These are phyloP conservation scores for Ornithoptera priamus DNA, from an alignment of 2,888 invertebrate species.

Conservation along the genomic window DNA sequence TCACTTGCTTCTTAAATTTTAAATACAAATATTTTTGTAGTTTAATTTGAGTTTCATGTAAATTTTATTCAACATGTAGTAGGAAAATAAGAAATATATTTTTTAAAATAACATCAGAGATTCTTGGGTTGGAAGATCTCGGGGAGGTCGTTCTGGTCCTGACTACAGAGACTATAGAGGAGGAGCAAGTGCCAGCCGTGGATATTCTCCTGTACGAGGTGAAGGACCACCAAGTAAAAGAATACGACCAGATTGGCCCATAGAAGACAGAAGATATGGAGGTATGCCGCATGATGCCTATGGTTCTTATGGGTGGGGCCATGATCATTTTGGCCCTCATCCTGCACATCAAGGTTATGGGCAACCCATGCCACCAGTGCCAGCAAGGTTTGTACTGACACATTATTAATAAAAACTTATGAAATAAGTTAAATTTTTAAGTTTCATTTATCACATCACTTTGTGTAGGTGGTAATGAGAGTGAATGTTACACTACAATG, in stretches of 20 bases:
- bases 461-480: background rate
- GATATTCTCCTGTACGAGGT: constrained; percentile 88
- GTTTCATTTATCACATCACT: no score
- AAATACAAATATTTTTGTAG: background rate
- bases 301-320: constrained; percentile 78
- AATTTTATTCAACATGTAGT: background rate
- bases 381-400: constrained; percentile 59
- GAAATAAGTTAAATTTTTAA: no score
- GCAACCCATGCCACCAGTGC: constrained; percentile 77
- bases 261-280: constrained; percentile 74
- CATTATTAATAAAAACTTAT: background rate
- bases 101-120: constrained; percentile 22
- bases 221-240: constrained; percentile 89
- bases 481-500: no score
- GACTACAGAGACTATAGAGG: constrained; percentile 89
- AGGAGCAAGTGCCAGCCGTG: constrained; percentile 83
- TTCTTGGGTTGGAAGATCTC: constrained; percentile 51
- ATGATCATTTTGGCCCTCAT: constrained; percentile 79
- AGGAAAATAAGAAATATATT: background rate
- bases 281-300: constrained; percentile 76
- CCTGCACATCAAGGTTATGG: constrained; percentile 82
- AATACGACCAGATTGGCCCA: constrained; percentile 86
- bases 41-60: background rate
- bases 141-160: constrained; percentile 86
- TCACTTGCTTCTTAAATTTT: background rate